Percentiles rank a stretch among this genome's conserved stretches.
phyloP scores from a whole-genome alignment of 92 coral and sea anemone species.

The Anthopleura xanthogrammica region DNA sequence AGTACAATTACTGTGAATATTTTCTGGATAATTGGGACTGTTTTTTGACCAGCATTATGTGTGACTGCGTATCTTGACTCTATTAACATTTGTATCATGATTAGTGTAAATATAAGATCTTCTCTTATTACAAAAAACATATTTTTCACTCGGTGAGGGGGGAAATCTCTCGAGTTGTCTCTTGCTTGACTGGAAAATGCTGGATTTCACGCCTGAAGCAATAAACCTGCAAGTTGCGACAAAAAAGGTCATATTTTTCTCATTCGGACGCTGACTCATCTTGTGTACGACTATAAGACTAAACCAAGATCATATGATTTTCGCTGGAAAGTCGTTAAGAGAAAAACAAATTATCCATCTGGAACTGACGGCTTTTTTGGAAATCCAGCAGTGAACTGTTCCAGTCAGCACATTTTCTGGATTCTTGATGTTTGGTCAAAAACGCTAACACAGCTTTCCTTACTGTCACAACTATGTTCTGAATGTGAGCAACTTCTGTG shows the following conservation, averaged over 20 bases:
- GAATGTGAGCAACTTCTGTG: constrained; percentile 13
- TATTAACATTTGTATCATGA: background rate
- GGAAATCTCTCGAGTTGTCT: background rate
- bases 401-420: constrained; percentile 13
- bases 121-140: background rate
- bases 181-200: background rate
- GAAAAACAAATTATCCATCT: background rate
- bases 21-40: background rate
- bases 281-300: background rate
- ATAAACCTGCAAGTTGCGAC: background rate
- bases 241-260: background rate
- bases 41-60: background rate
- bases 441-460: constrained; percentile 1
- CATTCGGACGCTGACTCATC: background rate
- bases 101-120: background rate
- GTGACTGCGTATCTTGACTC: background rate
- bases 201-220: background rate
- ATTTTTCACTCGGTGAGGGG: background rate
- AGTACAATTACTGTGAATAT: background rate
- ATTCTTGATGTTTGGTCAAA: background rate
- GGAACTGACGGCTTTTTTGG: background rate
- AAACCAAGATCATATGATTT: constrained; percentile 17
- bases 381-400: background rate
- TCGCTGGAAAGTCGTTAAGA: background rate
- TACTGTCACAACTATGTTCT: constrained; percentile 7